These are phyloP conservation scores for Bagarius yarrelli DNA, from an alignment of 2,113 vertebrate species.

Conservation along the genomic window DNA sequence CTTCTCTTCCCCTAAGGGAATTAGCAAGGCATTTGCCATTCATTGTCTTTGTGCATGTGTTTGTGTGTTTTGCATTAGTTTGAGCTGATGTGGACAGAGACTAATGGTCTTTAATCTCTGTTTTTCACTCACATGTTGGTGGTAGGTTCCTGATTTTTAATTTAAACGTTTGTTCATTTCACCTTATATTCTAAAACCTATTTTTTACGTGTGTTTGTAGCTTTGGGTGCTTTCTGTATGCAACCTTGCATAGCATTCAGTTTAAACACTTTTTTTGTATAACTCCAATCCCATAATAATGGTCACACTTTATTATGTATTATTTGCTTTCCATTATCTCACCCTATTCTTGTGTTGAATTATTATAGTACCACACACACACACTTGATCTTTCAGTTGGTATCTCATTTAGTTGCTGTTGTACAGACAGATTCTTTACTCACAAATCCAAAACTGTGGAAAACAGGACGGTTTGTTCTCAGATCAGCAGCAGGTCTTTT, in stretches of 20 bases:
- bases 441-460: background rate
- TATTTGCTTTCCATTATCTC: constrained; percentile 36
- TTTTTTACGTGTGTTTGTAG: background rate
- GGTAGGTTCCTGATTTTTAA: background rate
- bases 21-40: constrained; percentile 53
- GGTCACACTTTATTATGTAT: constrained; percentile 6
- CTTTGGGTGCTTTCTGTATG: background rate
- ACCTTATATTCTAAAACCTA: background rate
- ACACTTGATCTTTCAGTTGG: constrained; percentile 28
- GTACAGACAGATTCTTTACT: background rate
- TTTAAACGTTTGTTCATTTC: background rate
- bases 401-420: constrained; percentile 12
- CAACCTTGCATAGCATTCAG: background rate
- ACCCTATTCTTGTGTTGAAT: constrained; percentile 34
- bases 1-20: constrained; percentile 55
- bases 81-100: background rate
- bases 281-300: constrained; percentile 25
- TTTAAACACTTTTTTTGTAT: constrained; percentile 23
- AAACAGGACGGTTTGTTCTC: background rate
- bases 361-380: constrained; percentile 15
- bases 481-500: constrained; percentile 21
- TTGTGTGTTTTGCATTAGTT: constrained; percentile 23
- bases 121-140: background rate
- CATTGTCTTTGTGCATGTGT: constrained; percentile 21
- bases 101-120: background rate